Percentiles rank a stretch among this genome's conserved stretches.
phyloP scores from a whole-genome alignment of 1,140 invertebrate genomes.

The Polypedilum vanderplanki region DNA sequence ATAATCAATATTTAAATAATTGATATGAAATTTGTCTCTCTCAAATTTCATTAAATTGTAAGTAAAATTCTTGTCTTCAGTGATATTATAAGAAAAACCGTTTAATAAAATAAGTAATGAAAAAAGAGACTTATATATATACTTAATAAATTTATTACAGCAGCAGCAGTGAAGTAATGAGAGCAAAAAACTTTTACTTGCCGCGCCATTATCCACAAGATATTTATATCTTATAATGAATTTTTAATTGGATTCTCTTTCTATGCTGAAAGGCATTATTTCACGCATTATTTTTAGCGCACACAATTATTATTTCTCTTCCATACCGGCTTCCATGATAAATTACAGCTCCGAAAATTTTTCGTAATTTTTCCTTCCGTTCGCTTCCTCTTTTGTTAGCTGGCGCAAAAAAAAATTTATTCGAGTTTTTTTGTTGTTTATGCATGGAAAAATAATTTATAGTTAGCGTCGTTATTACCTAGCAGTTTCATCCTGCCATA shows the following conservation, averaged over 20 bases:
- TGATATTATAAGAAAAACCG: too few species aligned
- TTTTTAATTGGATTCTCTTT: slow-evolving; percentile 27
- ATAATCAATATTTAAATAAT: too few species aligned
- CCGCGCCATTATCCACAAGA: slow-evolving; percentile 24
- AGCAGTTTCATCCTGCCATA: slow-evolving; percentile 4
- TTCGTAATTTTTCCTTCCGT: slow-evolving; percentile 27
- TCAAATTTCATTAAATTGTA: too few species aligned
- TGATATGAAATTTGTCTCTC: too few species aligned
- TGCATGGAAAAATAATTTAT: slow-evolving; percentile 28
- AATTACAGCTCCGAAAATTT: slow-evolving; percentile 23
- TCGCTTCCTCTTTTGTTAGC: background rate
- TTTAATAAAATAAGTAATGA: too few species aligned
- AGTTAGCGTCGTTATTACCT: slow-evolving; percentile 14
- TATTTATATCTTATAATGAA: slow-evolving; percentile 28
- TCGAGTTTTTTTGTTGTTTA: slow-evolving; percentile 15
- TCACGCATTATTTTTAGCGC: slow-evolving; percentile 24
- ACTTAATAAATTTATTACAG: too few species aligned
- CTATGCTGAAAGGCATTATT: slow-evolving; percentile 25
- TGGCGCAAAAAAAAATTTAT: background rate
- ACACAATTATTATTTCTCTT: slow-evolving; percentile 17
- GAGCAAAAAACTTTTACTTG: slow-evolving; percentile 23
- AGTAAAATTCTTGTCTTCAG: too few species aligned
- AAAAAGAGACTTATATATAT: too few species aligned
- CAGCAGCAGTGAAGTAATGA: background rate
- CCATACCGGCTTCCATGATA: background rate